Evolutionary conservation across 2,797 vertebrate genomes (phyloP).

Genomic region (Helarctos malayanus): DNA sequence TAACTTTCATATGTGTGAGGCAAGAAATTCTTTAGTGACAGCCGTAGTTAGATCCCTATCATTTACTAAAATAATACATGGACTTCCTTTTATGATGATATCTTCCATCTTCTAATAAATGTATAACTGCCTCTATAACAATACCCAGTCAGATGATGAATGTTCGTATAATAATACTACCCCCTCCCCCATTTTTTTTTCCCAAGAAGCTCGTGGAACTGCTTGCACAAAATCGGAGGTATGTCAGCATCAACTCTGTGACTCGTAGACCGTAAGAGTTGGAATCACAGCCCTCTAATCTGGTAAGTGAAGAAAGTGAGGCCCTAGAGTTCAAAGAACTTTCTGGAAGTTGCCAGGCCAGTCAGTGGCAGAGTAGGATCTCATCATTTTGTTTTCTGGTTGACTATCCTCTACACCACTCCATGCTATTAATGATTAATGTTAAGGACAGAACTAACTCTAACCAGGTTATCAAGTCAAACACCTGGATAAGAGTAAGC

Average conservation of each 20-base stretch:
- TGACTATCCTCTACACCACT: not conserved
- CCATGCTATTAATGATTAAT: not conserved
- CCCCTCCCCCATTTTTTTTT: not conserved
- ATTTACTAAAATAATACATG: slow-evolving; percentile 53
- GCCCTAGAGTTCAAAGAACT: slow-evolving; percentile 11
- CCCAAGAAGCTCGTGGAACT: not conserved
- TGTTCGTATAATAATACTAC: not conserved
- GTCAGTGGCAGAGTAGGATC: not conserved
- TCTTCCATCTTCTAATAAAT: slow-evolving; percentile 64
- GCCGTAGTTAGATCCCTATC: slow-evolving; percentile 50
- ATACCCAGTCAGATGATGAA: not conserved
- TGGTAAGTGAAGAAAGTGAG: slow-evolving; percentile 30
- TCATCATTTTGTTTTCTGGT: slow-evolving; percentile 40
- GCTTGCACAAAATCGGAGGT: not conserved
- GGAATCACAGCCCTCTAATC: slow-evolving; percentile 14
- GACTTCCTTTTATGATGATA: slow-evolving; percentile 55
- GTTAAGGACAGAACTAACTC: slow-evolving; percentile 11
- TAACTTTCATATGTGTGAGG: not conserved
- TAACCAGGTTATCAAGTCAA: slow-evolving; percentile 21
- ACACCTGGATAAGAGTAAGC: not conserved
- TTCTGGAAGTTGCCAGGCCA: slow-evolving; percentile 57
- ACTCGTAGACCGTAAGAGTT: not conserved
- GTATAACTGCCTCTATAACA: slow-evolving; percentile 16
- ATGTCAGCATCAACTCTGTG: slow-evolving; percentile 25
- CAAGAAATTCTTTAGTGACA: slow-evolving; percentile 39